A percentile compares a stretch with the other conserved stretches of the same genome.
These are phyloP conservation scores for Limnothrissa miodon DNA, from an alignment of 2,113 vertebrate genomes.

Conservation along the genomic window DNA sequence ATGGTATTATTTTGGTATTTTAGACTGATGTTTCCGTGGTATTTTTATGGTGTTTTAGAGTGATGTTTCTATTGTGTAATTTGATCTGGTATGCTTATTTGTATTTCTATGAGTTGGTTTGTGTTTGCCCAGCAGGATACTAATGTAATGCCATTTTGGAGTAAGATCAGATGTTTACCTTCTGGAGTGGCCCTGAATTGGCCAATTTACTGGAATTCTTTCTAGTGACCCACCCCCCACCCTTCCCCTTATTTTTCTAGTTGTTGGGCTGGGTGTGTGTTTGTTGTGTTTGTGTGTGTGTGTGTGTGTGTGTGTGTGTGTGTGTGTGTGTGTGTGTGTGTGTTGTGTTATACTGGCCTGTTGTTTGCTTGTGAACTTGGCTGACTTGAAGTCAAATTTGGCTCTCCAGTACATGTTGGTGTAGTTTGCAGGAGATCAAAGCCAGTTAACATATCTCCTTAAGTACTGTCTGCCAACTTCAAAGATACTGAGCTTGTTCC, in stretches of 20 bases:
- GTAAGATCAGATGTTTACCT: neutral
- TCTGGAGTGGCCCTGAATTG: neutral
- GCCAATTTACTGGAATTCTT: neutral
- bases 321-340: slow-evolving; percentile 8
- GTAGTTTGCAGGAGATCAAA: slow-evolving; percentile 41
- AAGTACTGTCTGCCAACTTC: slow-evolving; percentile 39
- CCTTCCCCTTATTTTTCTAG: no score
- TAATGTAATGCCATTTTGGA: slow-evolving; percentile 10
- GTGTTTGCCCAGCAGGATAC: neutral
- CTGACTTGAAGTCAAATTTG: neutral
- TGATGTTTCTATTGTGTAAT: neutral
- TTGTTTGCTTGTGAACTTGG: slow-evolving; percentile 25
- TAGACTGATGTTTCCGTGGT: no score
- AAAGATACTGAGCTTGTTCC: slow-evolving; percentile 30
- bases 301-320: slow-evolving; percentile 8
- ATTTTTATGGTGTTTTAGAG: neutral
- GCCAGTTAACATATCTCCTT: slow-evolving; percentile 28
- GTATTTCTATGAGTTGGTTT: neutral
- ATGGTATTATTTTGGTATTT: no score
- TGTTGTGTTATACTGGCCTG: neutral
- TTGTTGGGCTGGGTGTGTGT: no score
- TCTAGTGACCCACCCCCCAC: neutral
- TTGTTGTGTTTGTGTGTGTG: neutral
- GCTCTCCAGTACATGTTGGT: neutral
- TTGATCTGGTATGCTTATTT: neutral